A percentile compares a stretch with the other conserved stretches of the same genome.
Evolutionary conservation across 2,888 invertebrate genomes (phyloP).

Genomic region (Dione vanillae): DNA sequence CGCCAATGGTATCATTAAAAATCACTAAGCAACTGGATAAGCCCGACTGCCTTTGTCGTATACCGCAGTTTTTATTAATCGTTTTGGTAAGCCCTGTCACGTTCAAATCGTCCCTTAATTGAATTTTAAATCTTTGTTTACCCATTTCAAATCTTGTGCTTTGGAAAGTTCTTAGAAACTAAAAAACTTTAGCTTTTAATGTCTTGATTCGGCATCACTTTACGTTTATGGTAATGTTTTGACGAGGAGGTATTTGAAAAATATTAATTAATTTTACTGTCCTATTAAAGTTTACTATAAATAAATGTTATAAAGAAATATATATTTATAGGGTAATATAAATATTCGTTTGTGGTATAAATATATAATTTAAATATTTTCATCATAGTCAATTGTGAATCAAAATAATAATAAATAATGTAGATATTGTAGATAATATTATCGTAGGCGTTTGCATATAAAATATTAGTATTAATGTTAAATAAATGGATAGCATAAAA

Average conservation of each 20-base stretch:
- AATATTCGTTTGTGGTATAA: too few species aligned
- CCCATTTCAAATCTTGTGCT: constrained; percentile 27
- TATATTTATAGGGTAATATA: too few species aligned
- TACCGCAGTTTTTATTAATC: constrained; percentile 44
- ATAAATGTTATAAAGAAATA: too few species aligned
- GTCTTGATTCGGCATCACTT: constrained; percentile 10
- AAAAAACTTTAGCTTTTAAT: neutral
- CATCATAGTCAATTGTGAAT: too few species aligned
- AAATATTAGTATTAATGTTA: too few species aligned
- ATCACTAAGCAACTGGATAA: constrained; percentile 35
- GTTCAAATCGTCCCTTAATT: constrained; percentile 56
- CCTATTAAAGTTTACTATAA: too few species aligned
- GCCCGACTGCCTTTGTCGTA: constrained; percentile 37
- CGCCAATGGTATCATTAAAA: constrained; percentile 28
- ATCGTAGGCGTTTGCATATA: too few species aligned
- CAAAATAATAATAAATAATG: too few species aligned
- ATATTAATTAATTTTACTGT: too few species aligned
- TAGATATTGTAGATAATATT: too few species aligned
- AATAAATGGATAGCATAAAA: too few species aligned
- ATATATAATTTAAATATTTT: too few species aligned
- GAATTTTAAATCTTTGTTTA: constrained; percentile 57
- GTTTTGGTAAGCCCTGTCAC: constrained; percentile 52
- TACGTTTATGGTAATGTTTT: constrained; percentile 5
- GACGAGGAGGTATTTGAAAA: neutral
- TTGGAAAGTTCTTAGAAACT: constrained; percentile 30